Percentiles rank a stretch among this genome's conserved stretches.
Conservation (phyloP, 1,140 invertebrate genomes). For the Listronotus oregonensis region DNA sequence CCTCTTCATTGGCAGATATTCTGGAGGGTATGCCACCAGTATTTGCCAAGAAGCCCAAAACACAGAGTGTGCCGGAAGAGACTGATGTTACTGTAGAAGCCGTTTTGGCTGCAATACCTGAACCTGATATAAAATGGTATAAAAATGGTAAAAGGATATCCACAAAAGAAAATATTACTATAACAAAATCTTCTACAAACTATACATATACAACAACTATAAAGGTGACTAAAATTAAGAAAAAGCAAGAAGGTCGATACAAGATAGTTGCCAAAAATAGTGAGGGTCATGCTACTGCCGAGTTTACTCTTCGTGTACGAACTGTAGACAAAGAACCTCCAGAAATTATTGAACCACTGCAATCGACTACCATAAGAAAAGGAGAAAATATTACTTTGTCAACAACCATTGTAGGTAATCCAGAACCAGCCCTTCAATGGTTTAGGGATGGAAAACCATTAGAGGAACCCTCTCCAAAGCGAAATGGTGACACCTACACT, state of each 20-base stretch:
- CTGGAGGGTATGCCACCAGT: slow-evolving; percentile 91
- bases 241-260: slow-evolving; percentile 84
- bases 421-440: slow-evolving; percentile 80
- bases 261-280: slow-evolving; percentile 86
- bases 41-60: slow-evolving; percentile 86
- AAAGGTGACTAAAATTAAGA: slow-evolving; percentile 77
- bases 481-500: slow-evolving; percentile 71
- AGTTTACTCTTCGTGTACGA: slow-evolving; percentile 81
- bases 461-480: slow-evolving; percentile 62
- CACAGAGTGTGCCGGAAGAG: slow-evolving; percentile 80
- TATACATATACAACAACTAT: slow-evolving; percentile 86
- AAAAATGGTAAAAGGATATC: slow-evolving; percentile 74
- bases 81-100: slow-evolving; percentile 82
- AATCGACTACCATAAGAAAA: slow-evolving; percentile 74
- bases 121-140: slow-evolving; percentile 86
- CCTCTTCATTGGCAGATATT: slow-evolving; percentile 89
- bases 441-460: slow-evolving; percentile 75
- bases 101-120: slow-evolving; percentile 84
- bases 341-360: slow-evolving; percentile 78
- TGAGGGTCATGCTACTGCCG: slow-evolving; percentile 85
- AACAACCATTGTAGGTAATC: slow-evolving; percentile 80
- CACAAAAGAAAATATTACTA: slow-evolving; percentile 69
- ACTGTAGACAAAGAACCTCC: slow-evolving; percentile 78
- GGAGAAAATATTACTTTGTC: slow-evolving; percentile 76
- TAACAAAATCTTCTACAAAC: slow-evolving; percentile 82